These are phyloP conservation scores for Schlechtendalia chinensis DNA, from an alignment of 1,140 invertebrate genomes.

Conservation along the genomic window DNA sequence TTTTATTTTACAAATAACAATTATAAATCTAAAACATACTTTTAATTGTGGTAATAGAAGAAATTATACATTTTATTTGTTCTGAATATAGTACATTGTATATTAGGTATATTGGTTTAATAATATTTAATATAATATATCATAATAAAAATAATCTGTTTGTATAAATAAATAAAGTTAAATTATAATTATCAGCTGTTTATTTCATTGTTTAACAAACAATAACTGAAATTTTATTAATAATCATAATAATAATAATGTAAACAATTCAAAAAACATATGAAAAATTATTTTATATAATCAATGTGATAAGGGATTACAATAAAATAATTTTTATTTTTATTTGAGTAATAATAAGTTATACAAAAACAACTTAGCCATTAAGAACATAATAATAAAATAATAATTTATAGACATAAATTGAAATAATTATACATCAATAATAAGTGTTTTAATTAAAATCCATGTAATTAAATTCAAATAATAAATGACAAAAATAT, in stretches of 20 bases:
- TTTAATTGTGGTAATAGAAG: background rate
- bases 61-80: background rate
- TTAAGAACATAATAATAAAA: background rate
- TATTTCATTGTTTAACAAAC: background rate
- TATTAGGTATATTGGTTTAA: background rate
- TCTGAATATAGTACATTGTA: no score
- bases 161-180: no score
- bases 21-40: background rate
- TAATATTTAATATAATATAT: background rate
- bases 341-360: background rate
- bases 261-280: background rate
- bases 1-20: background rate
- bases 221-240: background rate
- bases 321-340: constrained; percentile 10
- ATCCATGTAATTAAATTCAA: background rate
- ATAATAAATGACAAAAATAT: background rate
- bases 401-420: background rate
- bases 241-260: background rate
- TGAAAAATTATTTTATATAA: background rate
- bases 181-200: constrained; percentile 3
- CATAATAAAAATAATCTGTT: background rate
- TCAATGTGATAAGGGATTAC: background rate
- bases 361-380: background rate
- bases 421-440: background rate
- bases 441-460: background rate